Percentiles rank a stretch among this genome's conserved stretches.
phyloP scores from a whole-genome alignment of 1,140 invertebrate genomes.

The Sinella curviseta region DNA sequence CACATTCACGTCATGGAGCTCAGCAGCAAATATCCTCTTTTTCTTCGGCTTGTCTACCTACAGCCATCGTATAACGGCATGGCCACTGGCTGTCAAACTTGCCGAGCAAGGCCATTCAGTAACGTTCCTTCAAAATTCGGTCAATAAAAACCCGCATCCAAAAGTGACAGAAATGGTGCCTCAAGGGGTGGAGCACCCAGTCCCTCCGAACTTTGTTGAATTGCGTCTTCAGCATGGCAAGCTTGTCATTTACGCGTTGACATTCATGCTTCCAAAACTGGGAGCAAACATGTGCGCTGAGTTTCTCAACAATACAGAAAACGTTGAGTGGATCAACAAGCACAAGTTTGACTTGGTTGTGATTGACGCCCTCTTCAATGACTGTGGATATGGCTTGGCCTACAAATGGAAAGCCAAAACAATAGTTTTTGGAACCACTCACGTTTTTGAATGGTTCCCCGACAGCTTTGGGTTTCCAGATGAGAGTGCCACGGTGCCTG shows the following conservation, averaged over 20 bases:
- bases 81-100: constrained; percentile 20
- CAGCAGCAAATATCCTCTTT: constrained; percentile 35
- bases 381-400: constrained; percentile 41
- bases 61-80: constrained; percentile 27
- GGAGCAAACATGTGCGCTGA: neutral
- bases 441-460: constrained; percentile 12
- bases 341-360: constrained; percentile 52
- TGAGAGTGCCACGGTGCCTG: constrained; percentile 28
- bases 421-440: constrained; percentile 29
- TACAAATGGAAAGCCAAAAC: constrained; percentile 28
- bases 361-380: constrained; percentile 51
- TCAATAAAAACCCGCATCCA: constrained; percentile 25
- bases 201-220: neutral
- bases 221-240: neutral
- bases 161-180: constrained; percentile 35
- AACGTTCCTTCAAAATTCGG: constrained; percentile 35
- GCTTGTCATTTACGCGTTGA: neutral
- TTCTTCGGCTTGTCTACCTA: constrained; percentile 38
- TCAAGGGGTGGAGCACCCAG: no score
- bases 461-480: constrained; percentile 34
- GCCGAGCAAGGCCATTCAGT: constrained; percentile 39
- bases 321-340: constrained; percentile 4
- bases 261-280: neutral
- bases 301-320: constrained; percentile 21
- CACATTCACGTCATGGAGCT: neutral